phyloP scores from a whole-genome alignment of 2,797 vertebrate genomes.

The Sitta carolinensis region DNA sequence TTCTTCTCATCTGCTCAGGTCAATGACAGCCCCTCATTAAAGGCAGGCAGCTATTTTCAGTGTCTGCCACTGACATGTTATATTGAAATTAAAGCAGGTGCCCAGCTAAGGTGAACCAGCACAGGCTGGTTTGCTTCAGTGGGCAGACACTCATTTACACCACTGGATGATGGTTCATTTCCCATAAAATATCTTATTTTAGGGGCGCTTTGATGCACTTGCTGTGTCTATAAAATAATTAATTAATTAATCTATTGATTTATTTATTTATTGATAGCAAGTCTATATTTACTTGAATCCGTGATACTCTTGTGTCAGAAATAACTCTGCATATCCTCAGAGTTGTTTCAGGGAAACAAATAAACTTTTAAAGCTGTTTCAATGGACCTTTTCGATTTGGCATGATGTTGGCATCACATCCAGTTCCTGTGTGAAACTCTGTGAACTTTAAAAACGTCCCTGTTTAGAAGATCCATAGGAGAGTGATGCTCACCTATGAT shows the following conservation, averaged over 20 bases:
- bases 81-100: neutral
- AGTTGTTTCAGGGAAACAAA: neutral
- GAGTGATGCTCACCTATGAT: neutral
- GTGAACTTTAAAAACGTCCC: neutral
- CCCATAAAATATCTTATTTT: neutral
- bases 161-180: neutral
- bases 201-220: neutral
- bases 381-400: neutral
- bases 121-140: neutral
- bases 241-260: neutral
- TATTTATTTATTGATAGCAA: neutral
- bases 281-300: neutral
- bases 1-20: neutral
- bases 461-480: neutral
- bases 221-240: neutral
- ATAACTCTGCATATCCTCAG: neutral
- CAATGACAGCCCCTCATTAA: neutral
- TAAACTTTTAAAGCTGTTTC: neutral
- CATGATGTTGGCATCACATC: accelerated
- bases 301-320: neutral
- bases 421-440: neutral
- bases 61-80: neutral
- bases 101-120: neutral
- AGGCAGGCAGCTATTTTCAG: neutral
- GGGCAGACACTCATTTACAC: neutral